These are phyloP conservation scores for Myotis vivesi DNA, from an alignment of 2,797 vertebrate species.

Conservation along the genomic window DNA sequence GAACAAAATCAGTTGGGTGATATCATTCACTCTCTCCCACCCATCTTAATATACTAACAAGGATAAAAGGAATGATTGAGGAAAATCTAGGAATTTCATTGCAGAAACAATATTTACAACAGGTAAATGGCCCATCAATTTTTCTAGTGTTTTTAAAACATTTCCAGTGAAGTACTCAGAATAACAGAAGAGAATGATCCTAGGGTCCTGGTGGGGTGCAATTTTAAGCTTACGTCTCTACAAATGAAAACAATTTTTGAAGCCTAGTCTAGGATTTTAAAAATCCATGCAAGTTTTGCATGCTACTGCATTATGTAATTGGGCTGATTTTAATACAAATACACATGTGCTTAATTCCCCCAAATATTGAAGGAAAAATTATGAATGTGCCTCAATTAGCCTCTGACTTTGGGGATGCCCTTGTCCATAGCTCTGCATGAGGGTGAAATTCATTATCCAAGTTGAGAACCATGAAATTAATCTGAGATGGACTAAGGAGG, in stretches of 20 bases:
- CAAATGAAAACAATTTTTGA: slow-evolving; percentile 37
- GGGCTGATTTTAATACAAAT: slow-evolving; percentile 8
- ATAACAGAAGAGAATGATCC: slow-evolving; percentile 6
- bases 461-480: slow-evolving; percentile 67
- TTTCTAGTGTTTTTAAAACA: neutral
- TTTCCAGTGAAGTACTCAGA: slow-evolving; percentile 14
- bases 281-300: slow-evolving; percentile 43
- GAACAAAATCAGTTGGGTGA: neutral
- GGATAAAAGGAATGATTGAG: neutral
- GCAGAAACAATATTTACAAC: slow-evolving; percentile 10
- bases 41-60: slow-evolving; percentile 6
- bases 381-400: slow-evolving; percentile 44
- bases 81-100: neutral
- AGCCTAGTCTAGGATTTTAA: neutral
- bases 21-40: neutral
- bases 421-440: neutral
- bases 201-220: neutral
- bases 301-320: neutral
- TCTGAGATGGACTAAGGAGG: slow-evolving; percentile 38
- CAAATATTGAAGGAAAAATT: slow-evolving; percentile 35
- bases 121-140: neutral
- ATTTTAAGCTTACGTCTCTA: neutral
- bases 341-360: neutral
- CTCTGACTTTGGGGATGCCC: slow-evolving; percentile 54
- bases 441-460: slow-evolving; percentile 60